A percentile compares a stretch with the other conserved stretches of the same genome.
phyloP scores from a whole-genome alignment of 2,888 invertebrate genomes.

The Monoplex corrugatus region DNA sequence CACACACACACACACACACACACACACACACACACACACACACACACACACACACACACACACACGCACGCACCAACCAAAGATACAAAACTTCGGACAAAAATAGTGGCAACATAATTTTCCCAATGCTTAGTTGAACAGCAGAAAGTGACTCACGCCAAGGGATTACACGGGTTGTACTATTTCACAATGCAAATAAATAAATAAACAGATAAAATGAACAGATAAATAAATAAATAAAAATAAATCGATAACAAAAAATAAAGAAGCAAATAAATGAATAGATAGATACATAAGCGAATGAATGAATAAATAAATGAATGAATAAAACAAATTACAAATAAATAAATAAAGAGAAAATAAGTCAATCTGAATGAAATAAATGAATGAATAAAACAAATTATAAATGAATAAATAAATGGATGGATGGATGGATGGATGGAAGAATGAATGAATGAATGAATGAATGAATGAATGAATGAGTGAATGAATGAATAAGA shows the following conservation, averaged over 20 bases:
- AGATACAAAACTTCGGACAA: no score
- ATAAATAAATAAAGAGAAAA: neutral
- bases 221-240: neutral
- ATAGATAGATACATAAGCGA: neutral
- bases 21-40: neutral
- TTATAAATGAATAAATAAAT: neutral
- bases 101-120: no score
- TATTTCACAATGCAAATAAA: no score
- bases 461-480: neutral
- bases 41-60: slow-evolving; percentile 13
- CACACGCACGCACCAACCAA: neutral
- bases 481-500: neutral
- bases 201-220: no score
- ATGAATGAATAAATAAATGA: neutral
- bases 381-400: neutral
- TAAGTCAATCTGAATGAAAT: neutral
- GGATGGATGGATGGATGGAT: neutral
- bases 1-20: neutral
- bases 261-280: neutral
- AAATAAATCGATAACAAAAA: neutral
- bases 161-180: no score
- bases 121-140: no score
- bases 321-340: neutral
- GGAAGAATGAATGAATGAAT: neutral
- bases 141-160: no score